Evolutionary conservation across 2,888 invertebrate species (phyloP).

Genomic region (Chrysina gloriosa): DNA sequence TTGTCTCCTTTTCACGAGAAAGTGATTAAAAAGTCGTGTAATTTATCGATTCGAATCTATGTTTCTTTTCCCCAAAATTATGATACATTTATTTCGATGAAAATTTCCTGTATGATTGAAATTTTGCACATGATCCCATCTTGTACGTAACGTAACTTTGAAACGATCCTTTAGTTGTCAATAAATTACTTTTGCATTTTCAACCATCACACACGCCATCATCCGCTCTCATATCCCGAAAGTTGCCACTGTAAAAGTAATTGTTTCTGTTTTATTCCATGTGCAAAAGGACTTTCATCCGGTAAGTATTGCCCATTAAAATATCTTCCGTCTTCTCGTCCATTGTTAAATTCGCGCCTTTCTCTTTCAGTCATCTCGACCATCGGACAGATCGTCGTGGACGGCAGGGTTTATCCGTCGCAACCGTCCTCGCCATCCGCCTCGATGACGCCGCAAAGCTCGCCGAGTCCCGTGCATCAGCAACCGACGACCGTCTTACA

Average conservation of each 20-base stretch:
- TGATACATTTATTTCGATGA: neutral
- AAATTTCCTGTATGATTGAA: constrained; percentile 12
- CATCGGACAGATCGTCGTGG: constrained; percentile 85
- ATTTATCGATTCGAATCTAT: no score
- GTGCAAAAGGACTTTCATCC: constrained; percentile 39
- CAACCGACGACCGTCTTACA: constrained; percentile 53
- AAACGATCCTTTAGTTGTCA: neutral
- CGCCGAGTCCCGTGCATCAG: constrained; percentile 58
- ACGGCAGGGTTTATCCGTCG: constrained; percentile 81
- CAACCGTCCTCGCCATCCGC: constrained; percentile 63
- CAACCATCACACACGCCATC: neutral
- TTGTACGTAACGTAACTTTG: neutral
- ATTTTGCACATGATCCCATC: constrained; percentile 18
- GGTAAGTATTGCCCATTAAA: constrained; percentile 32
- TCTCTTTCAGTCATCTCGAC: constrained; percentile 74
- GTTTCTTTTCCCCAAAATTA: no score
- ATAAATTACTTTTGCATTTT: constrained; percentile 27
- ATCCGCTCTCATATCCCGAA: constrained; percentile 12
- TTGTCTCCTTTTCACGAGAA: no score
- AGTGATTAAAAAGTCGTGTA: no score
- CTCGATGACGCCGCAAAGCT: constrained; percentile 55
- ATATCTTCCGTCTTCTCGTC: constrained; percentile 13
- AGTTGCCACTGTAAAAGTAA: constrained; percentile 24
- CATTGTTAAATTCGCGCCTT: constrained; percentile 4
- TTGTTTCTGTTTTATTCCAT: constrained; percentile 37